Evolutionary conservation across 2,797 vertebrate genomes (phyloP), one percentile per base, ranked within the genome.

Genomic region (Chaetodon trifasciatus): DNA sequence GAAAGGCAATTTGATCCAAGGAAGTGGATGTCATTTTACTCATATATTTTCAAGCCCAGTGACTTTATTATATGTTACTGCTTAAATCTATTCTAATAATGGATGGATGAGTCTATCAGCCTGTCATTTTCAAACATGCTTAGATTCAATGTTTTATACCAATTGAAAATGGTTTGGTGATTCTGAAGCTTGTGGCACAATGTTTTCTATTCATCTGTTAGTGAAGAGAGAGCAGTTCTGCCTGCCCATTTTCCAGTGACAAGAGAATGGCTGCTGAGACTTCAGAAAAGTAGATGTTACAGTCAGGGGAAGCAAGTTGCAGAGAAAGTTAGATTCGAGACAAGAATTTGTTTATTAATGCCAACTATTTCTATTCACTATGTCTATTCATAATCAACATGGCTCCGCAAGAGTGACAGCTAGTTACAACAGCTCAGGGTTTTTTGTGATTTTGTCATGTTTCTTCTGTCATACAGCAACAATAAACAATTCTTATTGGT

Each of bases 301-400:
- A 92, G 91, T 92, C 90, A 86, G 90, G 76, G 82, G 86, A 93
- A 86, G 86, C 89, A 91, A 74, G 80, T 86, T 88, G 86, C 81
- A 89, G 88, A 93, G 92, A 92, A 93, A 94, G 92, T 92, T 93
- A 92, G 93, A 94, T 91, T 89, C 74, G 79, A 92, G 89, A 93
- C 93, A 95, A 94, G 94, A 95, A 94, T 94, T 92, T 94, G 91
- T 94, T 91, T 92, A 89, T 93, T 91, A 91, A 91, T 94, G 93
- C 91, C 92, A 93, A 94, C 92, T 92, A 91, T 28, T 28, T 1
- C 28, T 28, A 28, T 28, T 28, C 3, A 28, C 28, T 28, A 28
- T 28, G 28, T 28, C 28, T 28, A 28, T 28, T 28, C 28, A 28
- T 28, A 28, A n/a, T n/a, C n/a, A 28, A 28, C 28, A 28, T 28